phyloP scores from a whole-genome alignment of 1,140 invertebrate species.

The Rhagoletis pomonella region DNA sequence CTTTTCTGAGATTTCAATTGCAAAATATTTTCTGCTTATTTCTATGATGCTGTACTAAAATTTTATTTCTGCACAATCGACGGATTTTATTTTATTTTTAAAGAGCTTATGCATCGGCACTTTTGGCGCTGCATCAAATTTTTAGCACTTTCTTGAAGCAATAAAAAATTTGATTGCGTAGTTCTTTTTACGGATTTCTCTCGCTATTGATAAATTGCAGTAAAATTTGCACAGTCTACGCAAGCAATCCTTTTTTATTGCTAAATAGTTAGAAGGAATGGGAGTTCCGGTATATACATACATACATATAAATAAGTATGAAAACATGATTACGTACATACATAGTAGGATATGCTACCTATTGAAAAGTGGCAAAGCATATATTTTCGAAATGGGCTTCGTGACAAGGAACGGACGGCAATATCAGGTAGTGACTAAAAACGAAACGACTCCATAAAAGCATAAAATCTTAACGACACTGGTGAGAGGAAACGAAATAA shows the following conservation, averaged over 20 bases:
- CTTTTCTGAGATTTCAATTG: background rate
- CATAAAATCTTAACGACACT: too few species aligned
- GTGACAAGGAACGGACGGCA: too few species aligned
- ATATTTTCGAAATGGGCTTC: too few species aligned
- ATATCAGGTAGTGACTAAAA: too few species aligned
- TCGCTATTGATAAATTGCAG: background rate
- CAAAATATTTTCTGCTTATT: background rate
- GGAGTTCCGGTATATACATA: too few species aligned
- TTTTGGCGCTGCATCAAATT: constrained; percentile 24
- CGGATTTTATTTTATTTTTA: background rate
- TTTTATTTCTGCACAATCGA: constrained; percentile 1
- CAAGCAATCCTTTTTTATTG: background rate
- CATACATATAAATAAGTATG: too few species aligned
- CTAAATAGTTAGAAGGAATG: background rate
- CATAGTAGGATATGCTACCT: too few species aligned
- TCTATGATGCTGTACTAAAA: background rate
- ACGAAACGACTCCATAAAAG: too few species aligned
- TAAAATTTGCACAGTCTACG: background rate
- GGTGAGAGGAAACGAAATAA: too few species aligned
- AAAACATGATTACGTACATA: too few species aligned
- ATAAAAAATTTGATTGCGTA: constrained; percentile 10
- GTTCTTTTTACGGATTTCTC: background rate
- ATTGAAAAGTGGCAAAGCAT: too few species aligned
- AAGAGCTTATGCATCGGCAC: background rate
- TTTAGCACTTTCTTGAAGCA: constrained; percentile 10